Percentiles rank a stretch among this genome's conserved stretches.
phyloP scores from a whole-genome alignment of 1,140 invertebrate species.

The Chironomus striatipennis region DNA sequence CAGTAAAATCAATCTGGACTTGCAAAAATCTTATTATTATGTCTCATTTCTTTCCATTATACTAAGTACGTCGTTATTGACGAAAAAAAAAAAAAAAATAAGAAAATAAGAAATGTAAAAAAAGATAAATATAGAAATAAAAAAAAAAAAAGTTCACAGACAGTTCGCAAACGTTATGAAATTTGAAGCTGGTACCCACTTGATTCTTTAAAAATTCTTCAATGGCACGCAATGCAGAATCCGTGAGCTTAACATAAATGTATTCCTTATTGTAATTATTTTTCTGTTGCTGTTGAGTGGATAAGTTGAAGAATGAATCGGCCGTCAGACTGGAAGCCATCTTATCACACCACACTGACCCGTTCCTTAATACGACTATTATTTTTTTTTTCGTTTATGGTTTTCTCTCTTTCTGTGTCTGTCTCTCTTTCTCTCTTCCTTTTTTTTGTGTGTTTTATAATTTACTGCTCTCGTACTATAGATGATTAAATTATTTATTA shows the following conservation, averaged over 20 bases:
- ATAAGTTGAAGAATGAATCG: constrained; percentile 7
- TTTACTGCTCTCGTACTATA: neutral
- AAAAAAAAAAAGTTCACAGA: neutral
- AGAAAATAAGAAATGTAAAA: too few relatives aligned
- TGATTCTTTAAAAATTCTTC: constrained; percentile 79
- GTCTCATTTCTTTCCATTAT: too few relatives aligned
- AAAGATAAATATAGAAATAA: too few relatives aligned
- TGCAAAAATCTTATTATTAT: neutral
- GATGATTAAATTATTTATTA: constrained; percentile 6
- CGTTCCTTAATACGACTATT: constrained; percentile 10
- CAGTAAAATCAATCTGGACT: neutral
- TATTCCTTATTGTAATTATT: constrained; percentile 79
- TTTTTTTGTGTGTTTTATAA: neutral
- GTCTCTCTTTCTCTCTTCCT: constrained; percentile 6
- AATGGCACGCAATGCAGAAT: constrained; percentile 83
- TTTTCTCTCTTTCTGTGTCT: neutral
- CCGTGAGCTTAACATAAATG: constrained; percentile 89
- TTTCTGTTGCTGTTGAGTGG: constrained; percentile 68
- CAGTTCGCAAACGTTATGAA: constrained; percentile 12
- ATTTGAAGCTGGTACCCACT: constrained; percentile 50
- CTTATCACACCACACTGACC: constrained; percentile 4
- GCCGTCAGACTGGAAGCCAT: constrained; percentile 18
- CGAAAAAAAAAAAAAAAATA: too few relatives aligned
- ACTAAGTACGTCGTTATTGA: too few relatives aligned
- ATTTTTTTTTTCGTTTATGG: neutral